Base-by-base conservation (phyloP, 2,888 invertebrate genomes). In the Alloscopus bannaensis region DNA sequence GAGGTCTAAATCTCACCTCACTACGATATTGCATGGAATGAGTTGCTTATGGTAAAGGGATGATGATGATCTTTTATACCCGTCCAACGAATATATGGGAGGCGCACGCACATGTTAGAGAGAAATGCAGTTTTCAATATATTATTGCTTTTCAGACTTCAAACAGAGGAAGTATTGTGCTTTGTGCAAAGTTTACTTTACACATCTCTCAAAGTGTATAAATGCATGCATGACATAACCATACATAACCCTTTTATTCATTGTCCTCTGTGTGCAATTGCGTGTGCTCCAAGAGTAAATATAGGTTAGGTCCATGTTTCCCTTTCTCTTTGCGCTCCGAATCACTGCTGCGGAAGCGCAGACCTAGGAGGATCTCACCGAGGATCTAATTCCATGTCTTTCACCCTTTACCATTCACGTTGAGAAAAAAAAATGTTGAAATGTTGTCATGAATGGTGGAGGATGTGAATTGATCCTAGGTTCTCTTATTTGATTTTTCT, bases 261-360 rank as follows among this genome's bases (percentile, higher is more conserved):
- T 78, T 78, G 78, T 78, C 65, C 59, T 71, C 81, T 82, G 81
- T 82, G 81, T 80, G 76, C 45, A 80, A 83, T 83, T 83, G 84
- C 83, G 84, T 84, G 84, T 83, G 83, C 81, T 83, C 73, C 29
- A 81, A 79, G 72, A 80, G 84, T 83, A 84, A 84, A 84, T 84
- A 84, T 84, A 84, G 84, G 84, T 84, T 84, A 83, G 81, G 79
- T 75, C 80, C 83, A 84, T 84, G 79, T 76, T 76, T 77, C 64
- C 65, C 70, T 70, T 77, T 77, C 69, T 69, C 62, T 55, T 29
- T 45, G 36, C 55, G 62, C 55, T 69, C 42, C 55, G 45, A 47
- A 70, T 70, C 70, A 69, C 77, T 70, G 45, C 64, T 55, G 70
- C 77, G 77, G 77, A 77, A 70, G 77, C 64, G 47, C 69, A 55